These are phyloP conservation scores for Drosophila lutescens DNA, from an alignment of 2,888 invertebrate species.

Conservation along the genomic window DNA sequence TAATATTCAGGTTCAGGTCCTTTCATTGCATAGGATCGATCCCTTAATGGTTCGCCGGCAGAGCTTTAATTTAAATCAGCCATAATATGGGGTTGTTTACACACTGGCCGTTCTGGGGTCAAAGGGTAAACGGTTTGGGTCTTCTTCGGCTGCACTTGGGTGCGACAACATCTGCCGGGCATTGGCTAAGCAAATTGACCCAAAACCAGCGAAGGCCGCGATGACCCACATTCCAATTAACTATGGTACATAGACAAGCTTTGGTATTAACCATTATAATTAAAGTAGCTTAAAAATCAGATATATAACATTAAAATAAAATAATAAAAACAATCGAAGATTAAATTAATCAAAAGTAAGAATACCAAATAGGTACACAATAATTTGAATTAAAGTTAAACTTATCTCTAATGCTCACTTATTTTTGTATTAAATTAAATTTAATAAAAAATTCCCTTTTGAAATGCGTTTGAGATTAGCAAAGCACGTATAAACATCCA, in stretches of 20 bases:
- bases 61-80: constrained; percentile 26
- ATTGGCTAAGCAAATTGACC: background rate
- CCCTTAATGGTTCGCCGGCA: background rate
- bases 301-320: too few species aligned
- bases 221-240: constrained; percentile 1
- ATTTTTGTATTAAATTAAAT: background rate
- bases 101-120: constrained; percentile 2
- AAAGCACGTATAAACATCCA: background rate
- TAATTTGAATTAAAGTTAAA: background rate
- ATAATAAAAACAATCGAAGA: too few species aligned
- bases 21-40: constrained; percentile 10
- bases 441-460: background rate
- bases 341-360: background rate
- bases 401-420: background rate
- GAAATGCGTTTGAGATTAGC: background rate
- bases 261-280: background rate
- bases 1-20: constrained; percentile 56
- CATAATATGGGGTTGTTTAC: constrained; percentile 14
- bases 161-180: constrained; percentile 8
- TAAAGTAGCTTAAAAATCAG: too few species aligned
- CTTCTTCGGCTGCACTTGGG: background rate
- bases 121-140: background rate
- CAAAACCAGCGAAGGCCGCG: background rate
- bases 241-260: background rate
- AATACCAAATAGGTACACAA: too few species aligned